phyloP scores from a whole-genome alignment of 1,140 invertebrate species.

The Neodiprion pinetum region DNA sequence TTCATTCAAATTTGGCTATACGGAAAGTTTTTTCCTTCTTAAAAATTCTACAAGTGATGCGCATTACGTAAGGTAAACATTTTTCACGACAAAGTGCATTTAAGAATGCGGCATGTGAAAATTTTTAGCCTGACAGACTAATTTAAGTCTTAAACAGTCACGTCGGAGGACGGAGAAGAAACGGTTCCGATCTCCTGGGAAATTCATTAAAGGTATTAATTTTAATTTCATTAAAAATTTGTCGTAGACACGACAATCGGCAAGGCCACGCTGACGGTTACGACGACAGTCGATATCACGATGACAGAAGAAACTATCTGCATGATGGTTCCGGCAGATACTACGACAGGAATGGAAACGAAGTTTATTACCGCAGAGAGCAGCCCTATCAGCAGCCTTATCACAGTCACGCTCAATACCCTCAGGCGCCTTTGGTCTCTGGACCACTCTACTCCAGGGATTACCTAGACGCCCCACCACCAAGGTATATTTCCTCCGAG shows the following conservation, averaged over 20 bases:
- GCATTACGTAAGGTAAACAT: too few species aligned
- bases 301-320: constrained; percentile 58
- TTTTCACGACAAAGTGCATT: too few species aligned
- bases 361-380: constrained; percentile 22
- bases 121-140: too few species aligned
- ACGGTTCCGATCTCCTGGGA: too few species aligned
- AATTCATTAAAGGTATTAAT: background rate
- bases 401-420: background rate
- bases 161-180: too few species aligned
- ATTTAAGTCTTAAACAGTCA: too few species aligned
- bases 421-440: constrained; percentile 6
- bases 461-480: constrained; percentile 9
- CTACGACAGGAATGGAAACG: constrained; percentile 47
- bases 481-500: constrained; percentile 1
- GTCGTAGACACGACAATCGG: constrained; percentile 54
- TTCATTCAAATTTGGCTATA: too few species aligned
- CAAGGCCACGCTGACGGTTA: constrained; percentile 59
- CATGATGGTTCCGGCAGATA: constrained; percentile 53
- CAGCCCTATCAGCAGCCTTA: background rate
- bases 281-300: constrained; percentile 62
- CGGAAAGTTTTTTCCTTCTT: too few species aligned
- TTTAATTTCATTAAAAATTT: background rate
- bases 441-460: background rate
- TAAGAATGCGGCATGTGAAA: too few species aligned
- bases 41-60: too few species aligned